These are phyloP conservation scores for Acanthornis magna DNA, from an alignment of 2,797 vertebrate genomes.

Conservation along the genomic window DNA sequence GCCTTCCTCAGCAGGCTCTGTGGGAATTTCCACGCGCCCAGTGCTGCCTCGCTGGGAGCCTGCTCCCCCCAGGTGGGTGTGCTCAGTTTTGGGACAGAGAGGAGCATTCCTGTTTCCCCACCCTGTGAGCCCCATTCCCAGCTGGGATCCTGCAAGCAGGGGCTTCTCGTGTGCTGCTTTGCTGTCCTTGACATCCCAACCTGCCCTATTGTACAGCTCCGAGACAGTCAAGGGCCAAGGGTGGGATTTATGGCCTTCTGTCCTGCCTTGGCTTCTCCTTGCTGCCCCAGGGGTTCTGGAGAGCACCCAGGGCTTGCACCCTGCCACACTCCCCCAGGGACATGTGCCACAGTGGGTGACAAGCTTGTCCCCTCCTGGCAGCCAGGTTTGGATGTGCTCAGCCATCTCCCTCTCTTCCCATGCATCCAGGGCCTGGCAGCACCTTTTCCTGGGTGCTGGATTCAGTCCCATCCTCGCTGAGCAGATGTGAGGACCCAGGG, in stretches of 20 bases:
- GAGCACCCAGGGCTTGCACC: not conserved
- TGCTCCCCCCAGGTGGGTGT: fast-evolving
- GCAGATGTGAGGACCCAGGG: not conserved
- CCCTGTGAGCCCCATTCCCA: not conserved
- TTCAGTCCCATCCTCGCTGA: fast-evolving
- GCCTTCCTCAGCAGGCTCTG: not conserved
- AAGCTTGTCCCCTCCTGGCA: not conserved
- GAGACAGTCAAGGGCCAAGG: not conserved
- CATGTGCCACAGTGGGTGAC: not conserved
- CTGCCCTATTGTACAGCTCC: no score
- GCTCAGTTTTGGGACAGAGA: not conserved
- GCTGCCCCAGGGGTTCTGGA: not conserved
- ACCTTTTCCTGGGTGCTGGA: not conserved
- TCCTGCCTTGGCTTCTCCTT: not conserved
- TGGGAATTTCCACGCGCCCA: conserved; percentile 15
- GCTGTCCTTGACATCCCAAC: not conserved
- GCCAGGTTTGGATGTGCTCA: not conserved
- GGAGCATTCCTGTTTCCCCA: not conserved
- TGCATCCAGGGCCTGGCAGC: not conserved
- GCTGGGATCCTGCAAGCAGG: not conserved
- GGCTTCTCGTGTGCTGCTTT: not conserved
- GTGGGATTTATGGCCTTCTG: not conserved
- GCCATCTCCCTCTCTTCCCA: not conserved
- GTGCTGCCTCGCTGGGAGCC: not conserved
- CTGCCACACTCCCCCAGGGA: not conserved